phyloP scores from a whole-genome alignment of 2,113 vertebrate species.

The Varanus salvator region DNA sequence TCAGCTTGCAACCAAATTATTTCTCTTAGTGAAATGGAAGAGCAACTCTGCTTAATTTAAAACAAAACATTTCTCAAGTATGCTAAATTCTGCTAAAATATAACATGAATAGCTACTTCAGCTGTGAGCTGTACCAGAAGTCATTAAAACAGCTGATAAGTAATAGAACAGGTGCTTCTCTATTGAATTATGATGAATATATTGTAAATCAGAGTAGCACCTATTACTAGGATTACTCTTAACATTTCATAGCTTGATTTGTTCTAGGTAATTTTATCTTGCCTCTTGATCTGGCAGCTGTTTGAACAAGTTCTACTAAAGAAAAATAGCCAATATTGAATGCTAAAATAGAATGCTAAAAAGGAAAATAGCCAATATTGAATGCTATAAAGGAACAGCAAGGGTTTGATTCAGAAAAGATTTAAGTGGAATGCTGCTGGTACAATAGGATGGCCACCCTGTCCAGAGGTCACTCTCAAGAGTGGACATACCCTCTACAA shows the following conservation, averaged over 20 bases:
- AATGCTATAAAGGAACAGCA: neutral
- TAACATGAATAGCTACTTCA: neutral
- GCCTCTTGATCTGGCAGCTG: neutral
- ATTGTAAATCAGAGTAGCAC: neutral
- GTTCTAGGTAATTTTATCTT: neutral
- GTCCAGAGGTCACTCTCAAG: neutral
- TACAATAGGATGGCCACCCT: too few relatives aligned
- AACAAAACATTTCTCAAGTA: too few relatives aligned
- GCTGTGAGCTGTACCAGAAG: neutral
- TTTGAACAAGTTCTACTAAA: too few relatives aligned
- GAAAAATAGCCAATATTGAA: too few relatives aligned
- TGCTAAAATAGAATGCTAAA: too few relatives aligned
- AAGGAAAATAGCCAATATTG: neutral
- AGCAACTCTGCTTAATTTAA: neutral
- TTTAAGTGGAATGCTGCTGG: neutral
- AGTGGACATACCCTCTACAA: too few relatives aligned
- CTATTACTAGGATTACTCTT: neutral
- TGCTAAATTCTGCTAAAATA: neutral
- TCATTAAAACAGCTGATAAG: neutral
- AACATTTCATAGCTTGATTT: neutral
- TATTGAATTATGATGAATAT: neutral
- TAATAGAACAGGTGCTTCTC: neutral
- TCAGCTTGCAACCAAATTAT: neutral
- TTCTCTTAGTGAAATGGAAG: neutral
- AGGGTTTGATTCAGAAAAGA: neutral